phyloP scores from a whole-genome alignment of 1,140 invertebrate genomes.

The Atta colombica region DNA sequence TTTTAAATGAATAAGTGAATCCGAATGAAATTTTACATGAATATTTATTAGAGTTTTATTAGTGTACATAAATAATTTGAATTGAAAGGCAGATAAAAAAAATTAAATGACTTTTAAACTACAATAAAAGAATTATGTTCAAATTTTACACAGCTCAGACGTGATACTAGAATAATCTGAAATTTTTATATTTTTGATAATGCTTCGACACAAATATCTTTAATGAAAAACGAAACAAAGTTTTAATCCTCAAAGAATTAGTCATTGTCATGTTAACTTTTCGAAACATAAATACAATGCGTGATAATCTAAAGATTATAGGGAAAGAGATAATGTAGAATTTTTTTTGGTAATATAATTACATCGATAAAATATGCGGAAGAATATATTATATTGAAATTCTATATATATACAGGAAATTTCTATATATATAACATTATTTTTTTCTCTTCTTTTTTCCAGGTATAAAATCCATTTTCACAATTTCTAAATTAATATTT shows the following conservation, averaged over 20 bases:
- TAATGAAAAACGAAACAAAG: not conserved
- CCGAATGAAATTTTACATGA: too few species aligned
- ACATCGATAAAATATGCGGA: not conserved
- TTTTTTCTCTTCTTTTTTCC: not conserved
- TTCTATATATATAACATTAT: not conserved
- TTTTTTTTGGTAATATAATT: not conserved
- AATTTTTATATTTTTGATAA: too few species aligned
- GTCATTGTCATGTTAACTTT: not conserved
- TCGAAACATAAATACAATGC: not conserved
- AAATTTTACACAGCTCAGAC: too few species aligned
- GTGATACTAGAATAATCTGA: too few species aligned
- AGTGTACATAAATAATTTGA: too few species aligned
- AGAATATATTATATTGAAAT: not conserved
- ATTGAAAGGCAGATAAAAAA: too few species aligned
- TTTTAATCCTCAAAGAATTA: not conserved
- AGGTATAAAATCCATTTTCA: not conserved
- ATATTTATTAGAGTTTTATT: too few species aligned
- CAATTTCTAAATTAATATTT: not conserved
- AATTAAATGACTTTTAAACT: too few species aligned
- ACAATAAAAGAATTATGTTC: too few species aligned
- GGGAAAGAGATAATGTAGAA: not conserved
- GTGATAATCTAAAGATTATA: not conserved
- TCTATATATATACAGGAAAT: not conserved
- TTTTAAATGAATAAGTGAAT: too few species aligned
- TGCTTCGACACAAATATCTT: too few species aligned